Evolutionary conservation across 2,888 invertebrate genomes (phyloP), one percentile per base, ranked within the genome.

Genomic region (Cartodere bifasciata): DNA sequence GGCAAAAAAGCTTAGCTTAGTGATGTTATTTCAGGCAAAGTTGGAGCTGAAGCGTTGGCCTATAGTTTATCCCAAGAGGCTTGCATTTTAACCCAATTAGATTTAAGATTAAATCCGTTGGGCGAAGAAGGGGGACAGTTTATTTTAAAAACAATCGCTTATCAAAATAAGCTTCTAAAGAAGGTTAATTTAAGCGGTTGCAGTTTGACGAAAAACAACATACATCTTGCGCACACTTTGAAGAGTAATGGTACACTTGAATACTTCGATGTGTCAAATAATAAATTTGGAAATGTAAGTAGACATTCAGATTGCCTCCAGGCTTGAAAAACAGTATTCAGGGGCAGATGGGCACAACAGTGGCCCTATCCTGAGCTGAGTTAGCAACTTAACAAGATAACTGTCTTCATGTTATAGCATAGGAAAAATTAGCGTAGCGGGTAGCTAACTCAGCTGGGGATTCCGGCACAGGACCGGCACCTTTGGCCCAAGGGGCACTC

Each of bases 231-330:
- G 3, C 35, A 48, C 32, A 44, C 49, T 39, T 36, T 59, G 5
- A 39, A 39, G 31, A 34, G 28, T 13, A 56, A 52, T 38, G 32
- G 31, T 5, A 45, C 39, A 15, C 40, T 59, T 28, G 42, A 49
- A 35, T 33, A 40, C 27, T 34, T 58, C n/a, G 51, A 56, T 43
- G 36, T 58, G 28, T 49, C 52, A 34, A 57, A 54, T 39, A 59
- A 59, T 41, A 24, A 41, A 11, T 35, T 57, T 22, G 60, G 60
- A n/a, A 55, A 61, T 46, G 64, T 55, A 41, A 44, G 45, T 36
- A n/a, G n/a, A n/a, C n/a, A n/a, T n/a, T n/a, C n/a, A n/a, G n/a
- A n/a, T n/a, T n/a, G n/a, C n/a, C n/a, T n/a, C n/a, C n/a, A n/a
- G n/a, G n/a, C n/a, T n/a, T n/a, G n/a, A n/a, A n/a, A n/a, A n/a